Evolutionary conservation across 2,113 vertebrate genomes (phyloP).

Genomic region (Dasyornis broadbenti): DNA sequence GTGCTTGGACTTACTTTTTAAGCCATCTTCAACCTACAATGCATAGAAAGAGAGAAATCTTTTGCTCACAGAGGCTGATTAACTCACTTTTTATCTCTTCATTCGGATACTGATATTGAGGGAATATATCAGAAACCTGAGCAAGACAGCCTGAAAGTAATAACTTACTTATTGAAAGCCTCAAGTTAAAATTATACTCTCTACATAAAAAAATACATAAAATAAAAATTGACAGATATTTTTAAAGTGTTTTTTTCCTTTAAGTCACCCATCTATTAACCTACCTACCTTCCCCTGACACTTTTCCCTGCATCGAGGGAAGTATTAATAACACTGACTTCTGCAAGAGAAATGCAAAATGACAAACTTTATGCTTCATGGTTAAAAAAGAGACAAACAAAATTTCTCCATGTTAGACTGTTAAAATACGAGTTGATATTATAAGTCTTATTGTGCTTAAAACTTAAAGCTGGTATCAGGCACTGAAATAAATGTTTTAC

Average conservation of each 20-base stretch:
- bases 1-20: neutral
- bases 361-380: neutral
- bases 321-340: neutral
- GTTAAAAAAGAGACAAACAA: neutral
- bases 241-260: neutral
- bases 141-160: neutral
- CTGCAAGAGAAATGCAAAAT: neutral
- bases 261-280: neutral
- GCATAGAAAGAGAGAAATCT: neutral
- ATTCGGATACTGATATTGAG: neutral
- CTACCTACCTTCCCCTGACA: neutral
- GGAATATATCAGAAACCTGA: neutral
- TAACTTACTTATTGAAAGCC: neutral
- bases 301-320: neutral
- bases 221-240: neutral
- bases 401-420: neutral
- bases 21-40: neutral
- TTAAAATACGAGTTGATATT: neutral
- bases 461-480: neutral
- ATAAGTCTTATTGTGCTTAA: neutral
- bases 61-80: neutral
- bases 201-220: neutral
- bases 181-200: neutral
- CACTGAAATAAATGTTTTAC: neutral
- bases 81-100: neutral